These are phyloP conservation scores for Corapipo altera DNA, from an alignment of 2,113 vertebrate genomes.

Conservation along the genomic window DNA sequence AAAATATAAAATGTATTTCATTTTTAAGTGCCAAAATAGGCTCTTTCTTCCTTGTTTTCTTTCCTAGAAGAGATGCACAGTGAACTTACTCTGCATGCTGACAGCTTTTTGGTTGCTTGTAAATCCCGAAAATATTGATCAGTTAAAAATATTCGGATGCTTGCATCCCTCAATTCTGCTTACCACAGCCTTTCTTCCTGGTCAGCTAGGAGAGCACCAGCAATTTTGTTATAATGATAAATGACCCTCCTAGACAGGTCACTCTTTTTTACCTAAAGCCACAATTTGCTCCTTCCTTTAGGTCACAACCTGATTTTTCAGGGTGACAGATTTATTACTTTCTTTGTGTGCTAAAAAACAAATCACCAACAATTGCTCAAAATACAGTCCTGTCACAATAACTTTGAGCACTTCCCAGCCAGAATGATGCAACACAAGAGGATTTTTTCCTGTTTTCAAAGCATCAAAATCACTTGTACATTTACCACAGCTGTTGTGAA, in stretches of 20 bases:
- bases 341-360: slow-evolving; percentile 84
- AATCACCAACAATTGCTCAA: slow-evolving; percentile 81
- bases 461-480: background rate
- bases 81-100: background rate
- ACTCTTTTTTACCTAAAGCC: slow-evolving; percentile 86
- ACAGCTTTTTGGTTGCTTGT: slow-evolving; percentile 53
- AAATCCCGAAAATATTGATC: slow-evolving; percentile 78
- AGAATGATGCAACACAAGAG: slow-evolving; percentile 17
- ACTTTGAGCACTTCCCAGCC: slow-evolving; percentile 25
- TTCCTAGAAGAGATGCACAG: background rate
- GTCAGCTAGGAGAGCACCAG: slow-evolving; percentile 78
- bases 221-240: slow-evolving; percentile 92
- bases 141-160: slow-evolving; percentile 75
- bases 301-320: slow-evolving; percentile 84
- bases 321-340: slow-evolving; percentile 91
- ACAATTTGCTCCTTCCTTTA: slow-evolving; percentile 89
- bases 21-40: slow-evolving; percentile 10
- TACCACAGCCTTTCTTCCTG: slow-evolving; percentile 84
- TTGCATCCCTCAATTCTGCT: slow-evolving; percentile 82
- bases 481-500: background rate
- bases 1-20: background rate
- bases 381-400: slow-evolving; percentile 71
- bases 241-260: slow-evolving; percentile 86
- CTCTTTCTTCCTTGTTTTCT: background rate
- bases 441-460: slow-evolving; percentile 41